Conservation (phyloP, 92 coral and sea anemone species). For the Metridium senile region DNA sequence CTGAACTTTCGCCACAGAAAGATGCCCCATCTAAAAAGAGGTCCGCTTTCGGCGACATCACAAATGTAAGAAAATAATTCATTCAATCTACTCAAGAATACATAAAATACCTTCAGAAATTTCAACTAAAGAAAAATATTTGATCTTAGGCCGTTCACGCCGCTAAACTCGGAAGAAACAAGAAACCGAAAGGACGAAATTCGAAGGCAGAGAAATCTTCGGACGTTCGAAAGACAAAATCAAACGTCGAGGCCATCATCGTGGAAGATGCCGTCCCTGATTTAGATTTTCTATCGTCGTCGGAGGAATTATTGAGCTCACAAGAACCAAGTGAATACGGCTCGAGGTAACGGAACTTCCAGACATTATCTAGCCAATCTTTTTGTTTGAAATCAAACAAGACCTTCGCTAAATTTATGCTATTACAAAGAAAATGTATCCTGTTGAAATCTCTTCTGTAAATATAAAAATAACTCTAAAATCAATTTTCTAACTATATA, state of each 20-base stretch:
- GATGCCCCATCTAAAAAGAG: conserved; percentile 88
- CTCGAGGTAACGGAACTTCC: conserved; percentile 14
- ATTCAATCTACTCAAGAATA: too few species aligned
- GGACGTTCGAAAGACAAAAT: conserved; percentile 4
- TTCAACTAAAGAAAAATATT: neutral
- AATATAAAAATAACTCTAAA: too few species aligned
- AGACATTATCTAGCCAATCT: too few species aligned
- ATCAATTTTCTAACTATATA: too few species aligned
- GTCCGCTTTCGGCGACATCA: conserved; percentile 94
- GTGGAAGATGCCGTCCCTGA: conserved; percentile 6
- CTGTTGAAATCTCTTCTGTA: neutral
- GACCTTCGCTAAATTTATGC: too few species aligned
- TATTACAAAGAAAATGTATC: too few species aligned
- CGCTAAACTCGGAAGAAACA: conserved; percentile 7
- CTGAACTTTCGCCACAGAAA: conserved; percentile 67
- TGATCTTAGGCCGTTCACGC: conserved; percentile 34
- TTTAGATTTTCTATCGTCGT: conserved; percentile 43
- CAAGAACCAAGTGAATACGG: conserved; percentile 49
- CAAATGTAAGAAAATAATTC: conserved; percentile 92
- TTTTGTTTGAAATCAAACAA: too few species aligned
- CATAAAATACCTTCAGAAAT: neutral
- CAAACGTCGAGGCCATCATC: neutral
- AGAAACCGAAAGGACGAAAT: conserved; percentile 5
- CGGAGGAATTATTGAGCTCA: conserved; percentile 45
- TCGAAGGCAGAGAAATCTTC: neutral